phyloP scores from a whole-genome alignment of 2,888 invertebrate species.

The Bimastos eiseni region DNA sequence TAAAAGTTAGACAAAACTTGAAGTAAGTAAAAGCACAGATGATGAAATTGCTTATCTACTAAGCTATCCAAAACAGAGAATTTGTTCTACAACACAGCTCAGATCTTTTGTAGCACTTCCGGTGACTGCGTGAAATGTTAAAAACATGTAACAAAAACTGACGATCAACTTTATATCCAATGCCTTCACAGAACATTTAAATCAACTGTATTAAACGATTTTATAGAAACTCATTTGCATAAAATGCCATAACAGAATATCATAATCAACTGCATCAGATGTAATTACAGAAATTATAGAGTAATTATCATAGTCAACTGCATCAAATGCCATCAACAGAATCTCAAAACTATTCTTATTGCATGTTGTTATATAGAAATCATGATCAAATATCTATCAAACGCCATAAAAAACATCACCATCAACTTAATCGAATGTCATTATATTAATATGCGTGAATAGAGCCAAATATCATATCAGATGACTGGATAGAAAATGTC shows the following conservation, averaged over 20 bases:
- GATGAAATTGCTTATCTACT: conserved; percentile 3
- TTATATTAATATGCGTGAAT: background rate
- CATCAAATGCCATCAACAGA: background rate
- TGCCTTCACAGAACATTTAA: background rate
- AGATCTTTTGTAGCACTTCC: background rate
- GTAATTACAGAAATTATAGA: too few relatives aligned
- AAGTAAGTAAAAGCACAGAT: background rate
- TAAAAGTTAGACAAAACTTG: background rate
- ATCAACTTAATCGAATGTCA: background rate
- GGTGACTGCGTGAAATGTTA: background rate
- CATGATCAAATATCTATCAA: background rate
- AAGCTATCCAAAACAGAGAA: background rate
- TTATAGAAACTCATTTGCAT: background rate
- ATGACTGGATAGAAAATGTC: background rate
- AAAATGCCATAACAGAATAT: background rate
- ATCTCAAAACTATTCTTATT: background rate
- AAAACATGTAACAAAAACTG: background rate
- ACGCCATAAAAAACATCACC: background rate
- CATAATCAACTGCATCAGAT: background rate
- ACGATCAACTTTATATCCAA: background rate
- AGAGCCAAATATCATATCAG: background rate
- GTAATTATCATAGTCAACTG: conserved; percentile 13
- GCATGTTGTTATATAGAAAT: background rate
- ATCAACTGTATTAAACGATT: background rate
- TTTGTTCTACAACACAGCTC: background rate